These are phyloP conservation scores for Calephelis perditalis DNA, from an alignment of 2,888 invertebrate genomes.

Conservation along the genomic window DNA sequence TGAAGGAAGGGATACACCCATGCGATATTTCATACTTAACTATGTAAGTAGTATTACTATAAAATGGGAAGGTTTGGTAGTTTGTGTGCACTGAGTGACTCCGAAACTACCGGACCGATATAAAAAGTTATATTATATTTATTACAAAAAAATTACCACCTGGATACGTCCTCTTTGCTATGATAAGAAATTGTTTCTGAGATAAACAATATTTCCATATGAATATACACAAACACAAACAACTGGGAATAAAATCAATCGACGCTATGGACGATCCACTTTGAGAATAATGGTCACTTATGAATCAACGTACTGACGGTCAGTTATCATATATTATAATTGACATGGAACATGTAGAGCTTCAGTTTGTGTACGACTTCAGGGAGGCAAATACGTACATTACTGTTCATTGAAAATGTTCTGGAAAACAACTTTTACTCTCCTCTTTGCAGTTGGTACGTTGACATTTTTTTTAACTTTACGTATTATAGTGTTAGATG, in stretches of 20 bases:
- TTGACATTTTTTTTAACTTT: slow-evolving; percentile 12
- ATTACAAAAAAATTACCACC: too few relatives aligned
- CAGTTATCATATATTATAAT: slow-evolving; percentile 38
- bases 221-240: not conserved
- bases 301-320: slow-evolving; percentile 26
- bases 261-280: slow-evolving; percentile 22
- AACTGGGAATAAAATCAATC: not conserved
- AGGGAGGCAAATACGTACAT: slow-evolving; percentile 26
- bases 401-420: slow-evolving; percentile 40
- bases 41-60: too few relatives aligned
- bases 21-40: too few relatives aligned
- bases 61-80: too few relatives aligned
- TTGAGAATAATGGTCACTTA: slow-evolving; percentile 26
- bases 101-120: too few relatives aligned
- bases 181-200: too few relatives aligned
- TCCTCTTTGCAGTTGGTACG: slow-evolving; percentile 48
- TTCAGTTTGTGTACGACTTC: slow-evolving; percentile 43
- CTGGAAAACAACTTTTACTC: slow-evolving; percentile 45
- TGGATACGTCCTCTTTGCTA: too few relatives aligned
- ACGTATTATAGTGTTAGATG: too few relatives aligned
- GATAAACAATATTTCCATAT: too few relatives aligned
- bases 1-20: too few relatives aligned
- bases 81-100: too few relatives aligned
- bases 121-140: too few relatives aligned
- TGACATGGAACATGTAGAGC: slow-evolving; percentile 28